Percentiles rank a stretch among this genome's conserved stretches.
These are phyloP conservation scores for Apis florea DNA, from an alignment of 1,140 invertebrate genomes.

Conservation along the genomic window DNA sequence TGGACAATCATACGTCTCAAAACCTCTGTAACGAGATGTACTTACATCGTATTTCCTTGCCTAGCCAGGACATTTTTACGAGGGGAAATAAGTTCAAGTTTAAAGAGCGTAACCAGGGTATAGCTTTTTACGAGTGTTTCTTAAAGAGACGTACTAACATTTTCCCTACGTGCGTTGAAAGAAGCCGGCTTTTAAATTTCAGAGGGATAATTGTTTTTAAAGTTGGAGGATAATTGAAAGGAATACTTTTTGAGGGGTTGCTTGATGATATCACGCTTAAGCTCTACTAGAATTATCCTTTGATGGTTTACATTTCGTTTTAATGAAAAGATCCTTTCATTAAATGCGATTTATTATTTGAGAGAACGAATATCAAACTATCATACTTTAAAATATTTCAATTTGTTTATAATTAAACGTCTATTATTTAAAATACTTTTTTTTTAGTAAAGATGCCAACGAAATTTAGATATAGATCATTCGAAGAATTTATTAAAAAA, in stretches of 20 bases:
- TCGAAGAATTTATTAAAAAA: no score
- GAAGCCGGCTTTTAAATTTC: not conserved
- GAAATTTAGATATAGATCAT: no score
- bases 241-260: not conserved
- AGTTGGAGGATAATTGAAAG: not conserved
- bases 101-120: conserved; percentile 11
- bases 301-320: no score
- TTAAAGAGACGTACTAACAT: conserved; percentile 10
- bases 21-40: conserved; percentile 8
- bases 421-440: no score
- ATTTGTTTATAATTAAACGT: no score
- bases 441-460: no score
- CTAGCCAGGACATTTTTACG: not conserved
- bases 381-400: no score
- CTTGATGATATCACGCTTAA: not conserved
- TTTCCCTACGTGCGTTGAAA: not conserved
- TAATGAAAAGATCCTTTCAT: no score
- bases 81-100: conserved; percentile 24
- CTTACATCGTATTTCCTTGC: not conserved
- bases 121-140: conserved; percentile 29
- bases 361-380: no score
- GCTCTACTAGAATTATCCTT: no score
- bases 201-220: not conserved
- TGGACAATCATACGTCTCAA: conserved; percentile 10
- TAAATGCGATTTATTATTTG: no score